phyloP scores from a whole-genome alignment of 2,888 invertebrate genomes.

The Torymus tubicola region DNA sequence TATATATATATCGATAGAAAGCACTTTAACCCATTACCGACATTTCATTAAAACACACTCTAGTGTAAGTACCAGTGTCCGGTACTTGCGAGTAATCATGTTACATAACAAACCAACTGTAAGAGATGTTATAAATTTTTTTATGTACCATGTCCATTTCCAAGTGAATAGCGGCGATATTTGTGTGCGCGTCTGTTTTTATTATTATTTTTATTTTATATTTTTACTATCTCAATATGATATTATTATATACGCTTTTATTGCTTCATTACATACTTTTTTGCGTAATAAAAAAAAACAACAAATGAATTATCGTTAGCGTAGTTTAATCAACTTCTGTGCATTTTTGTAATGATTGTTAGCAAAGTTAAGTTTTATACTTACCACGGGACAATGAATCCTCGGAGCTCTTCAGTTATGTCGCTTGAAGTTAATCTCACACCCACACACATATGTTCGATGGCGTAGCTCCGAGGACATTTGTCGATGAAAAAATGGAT shows the following conservation, averaged over 20 bases:
- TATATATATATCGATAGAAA: constrained; percentile 11
- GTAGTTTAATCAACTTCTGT: constrained; percentile 23
- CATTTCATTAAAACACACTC: background rate
- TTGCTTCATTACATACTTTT: constrained; percentile 20
- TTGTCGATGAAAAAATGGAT: constrained; percentile 48
- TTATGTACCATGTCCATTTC: constrained; percentile 7
- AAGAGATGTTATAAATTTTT: constrained; percentile 19
- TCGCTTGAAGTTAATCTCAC: background rate
- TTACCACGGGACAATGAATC: constrained; percentile 6
- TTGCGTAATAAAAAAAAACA: background rate
- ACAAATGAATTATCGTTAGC: constrained; percentile 29
- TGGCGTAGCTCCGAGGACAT: constrained; percentile 8
- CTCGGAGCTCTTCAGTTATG: background rate
- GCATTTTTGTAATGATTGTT: constrained; percentile 49
- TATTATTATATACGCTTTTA: constrained; percentile 18
- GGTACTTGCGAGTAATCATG: too few relatives aligned
- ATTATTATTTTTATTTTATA: background rate
- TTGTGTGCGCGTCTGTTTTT: constrained; percentile 17
- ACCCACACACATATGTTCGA: background rate
- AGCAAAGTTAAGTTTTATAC: constrained; percentile 45
- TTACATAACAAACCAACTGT: background rate
- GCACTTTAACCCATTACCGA: constrained; percentile 8
- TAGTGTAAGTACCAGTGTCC: background rate
- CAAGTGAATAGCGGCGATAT: background rate
- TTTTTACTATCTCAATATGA: background rate